Percentiles rank a stretch among this genome's conserved stretches.
These are phyloP conservation scores for Aix galericulata DNA, from an alignment of 2,113 vertebrate species.

Conservation along the genomic window DNA sequence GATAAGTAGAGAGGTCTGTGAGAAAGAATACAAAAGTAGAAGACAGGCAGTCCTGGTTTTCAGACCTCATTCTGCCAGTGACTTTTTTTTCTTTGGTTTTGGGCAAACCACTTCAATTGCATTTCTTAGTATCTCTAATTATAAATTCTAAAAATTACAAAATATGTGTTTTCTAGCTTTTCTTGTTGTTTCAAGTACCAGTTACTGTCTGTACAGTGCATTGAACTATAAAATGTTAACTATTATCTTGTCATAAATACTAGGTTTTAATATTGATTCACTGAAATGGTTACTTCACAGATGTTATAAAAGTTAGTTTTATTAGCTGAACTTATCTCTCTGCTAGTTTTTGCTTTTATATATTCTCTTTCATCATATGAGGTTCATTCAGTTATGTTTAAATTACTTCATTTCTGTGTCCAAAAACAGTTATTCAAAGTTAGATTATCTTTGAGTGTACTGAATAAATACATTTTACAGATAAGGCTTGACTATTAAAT, in stretches of 20 bases:
- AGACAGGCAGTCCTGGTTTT: background rate
- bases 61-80: background rate
- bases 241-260: background rate
- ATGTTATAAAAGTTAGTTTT: background rate
- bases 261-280: background rate
- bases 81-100: background rate
- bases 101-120: background rate
- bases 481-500: background rate
- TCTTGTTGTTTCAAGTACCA: background rate
- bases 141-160: background rate
- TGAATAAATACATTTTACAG: conserved; percentile 19
- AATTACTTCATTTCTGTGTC: conserved; percentile 14
- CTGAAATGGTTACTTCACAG: background rate
- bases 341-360: background rate
- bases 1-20: conserved; percentile 25
- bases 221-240: background rate
- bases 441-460: conserved; percentile 25
- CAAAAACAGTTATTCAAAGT: background rate
- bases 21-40: conserved; percentile 9
- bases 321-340: background rate
- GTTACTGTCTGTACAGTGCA: background rate
- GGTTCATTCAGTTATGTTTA: conserved; percentile 10
- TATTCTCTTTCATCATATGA: background rate
- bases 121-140: background rate
- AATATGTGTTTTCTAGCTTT: background rate